Base-by-base conservation (phyloP, 2,113 vertebrate species). In the Thalassarche chlororhynchos region DNA sequence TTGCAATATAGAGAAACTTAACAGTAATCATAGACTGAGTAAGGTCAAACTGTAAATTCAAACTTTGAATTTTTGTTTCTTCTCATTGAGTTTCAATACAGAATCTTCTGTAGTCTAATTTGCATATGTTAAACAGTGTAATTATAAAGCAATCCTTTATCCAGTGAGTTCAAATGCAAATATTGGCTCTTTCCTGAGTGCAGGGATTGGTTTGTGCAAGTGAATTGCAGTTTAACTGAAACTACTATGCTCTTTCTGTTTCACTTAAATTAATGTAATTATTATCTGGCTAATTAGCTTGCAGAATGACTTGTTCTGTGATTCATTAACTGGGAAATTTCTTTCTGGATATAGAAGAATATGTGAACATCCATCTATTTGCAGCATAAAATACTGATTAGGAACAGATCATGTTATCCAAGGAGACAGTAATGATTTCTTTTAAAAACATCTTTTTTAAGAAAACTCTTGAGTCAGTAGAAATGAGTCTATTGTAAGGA, bases 121-220 rank as follows among this genome's bases (percentile, higher is more conserved):
- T 97, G 91, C 98, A 98, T 97, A 89, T 87, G 89, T 98, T 98
- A 97, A 95, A 89, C 36, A 95, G 92, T 90, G 80, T 88, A 94
- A 98, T 98, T 98, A 98, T 91, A 89, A 90, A 93, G 84, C 9
- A 20, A 93, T 96, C 47, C 38, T 97, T 98, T 98, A 97, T 95
- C 60, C 82, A 74, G 78, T 36, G 84, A 97, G 97, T 98, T 98
- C 97, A 98, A 98, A 98, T 98, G 97, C 95, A 98, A 98, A 98
- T 98, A 97, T 84, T 95, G 64, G 47, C 44, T 98, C 84, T 97
- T 96, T 89, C 42, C 68, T 95, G 85, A 95, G 29, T 80, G 75
- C 51, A 84, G 76, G 91, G 61, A 96, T 93, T 87, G 80, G 77
- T 94, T 95, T 96, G 87, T 70, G 54, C 55, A 96, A 98, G 80